phyloP scores from a whole-genome alignment of 2,113 vertebrate genomes.

The Pelodiscus sinensis region DNA sequence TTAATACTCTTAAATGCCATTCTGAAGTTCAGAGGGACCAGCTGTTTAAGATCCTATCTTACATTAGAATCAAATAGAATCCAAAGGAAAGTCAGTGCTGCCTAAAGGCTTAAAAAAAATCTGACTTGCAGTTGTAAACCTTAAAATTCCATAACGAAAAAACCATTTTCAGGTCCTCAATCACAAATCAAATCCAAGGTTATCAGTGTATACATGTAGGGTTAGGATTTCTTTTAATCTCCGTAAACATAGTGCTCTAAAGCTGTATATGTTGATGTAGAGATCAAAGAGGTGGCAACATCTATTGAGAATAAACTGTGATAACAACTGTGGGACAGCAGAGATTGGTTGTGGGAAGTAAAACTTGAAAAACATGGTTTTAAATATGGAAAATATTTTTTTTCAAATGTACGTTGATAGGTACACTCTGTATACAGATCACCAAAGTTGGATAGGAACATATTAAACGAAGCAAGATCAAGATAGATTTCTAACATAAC shows the following conservation, averaged over 20 bases:
- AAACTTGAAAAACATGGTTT: conserved; percentile 71
- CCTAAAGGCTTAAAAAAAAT: conserved; percentile 46
- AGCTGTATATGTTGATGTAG: conserved; percentile 52
- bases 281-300: conserved; percentile 50
- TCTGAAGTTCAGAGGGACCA: conserved; percentile 11
- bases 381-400: conserved; percentile 30
- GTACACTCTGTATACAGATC: neutral
- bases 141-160: conserved; percentile 72
- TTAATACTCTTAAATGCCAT: conserved; percentile 57
- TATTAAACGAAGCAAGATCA: neutral
- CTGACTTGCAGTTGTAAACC: conserved; percentile 69
- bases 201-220: conserved; percentile 72
- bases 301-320: conserved; percentile 56
- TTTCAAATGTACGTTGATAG: conserved; percentile 12
- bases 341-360: conserved; percentile 71
- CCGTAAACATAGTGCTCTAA: conserved; percentile 65
- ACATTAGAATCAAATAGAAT: neutral
- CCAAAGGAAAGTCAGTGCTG: conserved; percentile 27
- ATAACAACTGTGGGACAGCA: conserved; percentile 58
- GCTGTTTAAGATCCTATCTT: conserved; percentile 20
- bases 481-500: neutral
- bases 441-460: neutral
- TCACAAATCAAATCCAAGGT: conserved; percentile 74
- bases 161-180: conserved; percentile 75
- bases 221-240: conserved; percentile 75